Base-by-base conservation (phyloP, 2,797 vertebrate species). In the Xiphorhynchus erythropygius region DNA sequence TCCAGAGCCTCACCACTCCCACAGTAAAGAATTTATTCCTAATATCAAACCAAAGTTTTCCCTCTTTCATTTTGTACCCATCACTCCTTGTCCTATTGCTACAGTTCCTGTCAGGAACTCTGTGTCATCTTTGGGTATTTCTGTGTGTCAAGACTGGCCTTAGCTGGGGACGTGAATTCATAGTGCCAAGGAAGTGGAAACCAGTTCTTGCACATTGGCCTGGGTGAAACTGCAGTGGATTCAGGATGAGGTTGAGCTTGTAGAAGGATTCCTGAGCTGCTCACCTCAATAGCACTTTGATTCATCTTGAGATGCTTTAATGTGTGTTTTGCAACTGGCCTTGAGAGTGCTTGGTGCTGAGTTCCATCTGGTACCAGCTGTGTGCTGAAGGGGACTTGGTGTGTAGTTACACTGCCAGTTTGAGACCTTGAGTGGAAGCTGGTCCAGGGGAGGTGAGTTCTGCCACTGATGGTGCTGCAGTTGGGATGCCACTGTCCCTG, bases 301-400 rank as follows among this genome's bases (percentile, higher is more conserved):
- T 63, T 64, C 28, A 59, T 7, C 52, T 64, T 64, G 35, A 55
- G 25, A 6, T 49, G 4, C 12, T 78, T 64, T 52, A 28, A 41
- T 25, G 7, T 23, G 6, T 39, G 18, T 35, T 74, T 75, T 78
- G 28, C 19, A 37, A 13, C 13, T 9, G 30, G 19, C 14, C 46
- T 68, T 57, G 65, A 18, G 19, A 32, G 49, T 53, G 53, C 32
- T 53, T 30, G 44, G 21, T 25, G 44, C 5, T 65, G 37, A 24
- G 62, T 82, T 78, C 63, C 56, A 79, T 32, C 22, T 25, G 59
- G 46, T 23, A 3, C 22, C 46, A 84, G 39, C 30, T 46, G 16
- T 28, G 42, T 62, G 53, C 37, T 18, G 2, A 30, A 12, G 0
- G 0, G 37, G 47, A 21, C n/a, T 65, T 0, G 0, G 14, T 33